Base-by-base conservation (phyloP, 2,113 vertebrate genomes). In the Benitochromis conjunctus region DNA sequence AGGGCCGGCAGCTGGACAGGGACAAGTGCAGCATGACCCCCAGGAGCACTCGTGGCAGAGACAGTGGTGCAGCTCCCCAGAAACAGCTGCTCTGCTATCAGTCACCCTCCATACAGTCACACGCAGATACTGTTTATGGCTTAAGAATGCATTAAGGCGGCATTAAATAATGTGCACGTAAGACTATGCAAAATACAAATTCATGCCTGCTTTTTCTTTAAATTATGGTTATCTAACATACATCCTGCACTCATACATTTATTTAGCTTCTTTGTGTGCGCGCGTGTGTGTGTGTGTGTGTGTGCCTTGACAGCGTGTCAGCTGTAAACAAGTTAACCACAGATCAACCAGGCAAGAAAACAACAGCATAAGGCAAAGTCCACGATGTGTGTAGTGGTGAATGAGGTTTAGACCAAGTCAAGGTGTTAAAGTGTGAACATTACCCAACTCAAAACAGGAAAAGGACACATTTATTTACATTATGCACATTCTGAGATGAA, bases 61-160 rank as follows among this genome's bases (percentile, higher is more conserved):
- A 60, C 91, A 90, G 85, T 5, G 87, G 91, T 86, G 86, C 86
- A 79, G 71, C 78, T 86, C 91, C 93, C 85, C 62, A 83, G 92
- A 94, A 94, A 95, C 94, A 95, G 94, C 94, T 95, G 94, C 81
- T 90, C 36, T 31, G 88, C 89, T 86, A 90, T 93, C 90, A 89
- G 83, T 92, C 93, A 92, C 84, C 86, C 82, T 87, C 57, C 56
- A 26, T 74, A 64, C 82, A 84, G 81, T 31, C 57, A 66, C 78
- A 84, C 6, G 77, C 14, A 55, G 58, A 81, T 24, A 29, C 60
- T 64, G 62, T 58, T 10, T 29, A 34, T 16, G 46, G 24, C 60
- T 76, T 21, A 41, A 58, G 19, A 55, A 76, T 26, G 24, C 7
- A 12, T 81, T 81, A 29, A 14, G 19, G 19, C 14, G 3, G 46